Evolutionary conservation across 2,888 invertebrate genomes (phyloP).

Genomic region (Eristalinus aeneus): DNA sequence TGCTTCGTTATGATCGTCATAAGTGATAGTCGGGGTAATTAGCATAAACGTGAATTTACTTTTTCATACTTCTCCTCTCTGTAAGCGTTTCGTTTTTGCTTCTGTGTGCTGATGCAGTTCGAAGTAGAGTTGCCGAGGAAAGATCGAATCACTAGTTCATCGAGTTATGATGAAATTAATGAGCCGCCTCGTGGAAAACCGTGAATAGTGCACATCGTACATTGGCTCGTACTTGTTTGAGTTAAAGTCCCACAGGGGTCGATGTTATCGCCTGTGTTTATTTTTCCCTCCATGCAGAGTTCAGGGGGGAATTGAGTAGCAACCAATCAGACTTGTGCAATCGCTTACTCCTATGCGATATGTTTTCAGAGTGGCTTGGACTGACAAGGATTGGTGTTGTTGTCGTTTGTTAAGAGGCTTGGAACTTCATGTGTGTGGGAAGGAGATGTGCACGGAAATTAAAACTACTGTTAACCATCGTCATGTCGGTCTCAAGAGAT

Average conservation of each 20-base stretch:
- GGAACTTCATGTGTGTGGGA: too few relatives aligned
- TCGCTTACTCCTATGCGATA: background rate
- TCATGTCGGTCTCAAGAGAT: too few relatives aligned
- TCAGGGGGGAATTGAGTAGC: background rate
- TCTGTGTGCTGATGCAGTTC: background rate
- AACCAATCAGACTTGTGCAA: background rate
- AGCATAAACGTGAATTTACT: constrained; percentile 57
- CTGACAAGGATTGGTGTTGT: too few relatives aligned
- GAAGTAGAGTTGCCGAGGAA: background rate
- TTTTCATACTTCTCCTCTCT: constrained; percentile 9
- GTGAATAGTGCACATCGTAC: background rate
- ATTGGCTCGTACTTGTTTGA: background rate
- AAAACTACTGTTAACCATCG: too few relatives aligned
- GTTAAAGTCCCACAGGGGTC: background rate
- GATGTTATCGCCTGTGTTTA: background rate
- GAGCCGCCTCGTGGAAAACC: background rate
- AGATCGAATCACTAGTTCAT: background rate
- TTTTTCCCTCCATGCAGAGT: background rate
- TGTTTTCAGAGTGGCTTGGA: too few relatives aligned
- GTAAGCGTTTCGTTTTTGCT: background rate
- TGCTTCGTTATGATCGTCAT: constrained; percentile 55
- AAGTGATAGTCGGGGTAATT: constrained; percentile 58
- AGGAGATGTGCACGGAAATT: too few relatives aligned
- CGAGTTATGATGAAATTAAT: background rate
- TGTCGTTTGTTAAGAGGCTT: too few relatives aligned